Conservation (phyloP, 2,113 vertebrate genomes). For the Hyperoodon ampullatus region DNA sequence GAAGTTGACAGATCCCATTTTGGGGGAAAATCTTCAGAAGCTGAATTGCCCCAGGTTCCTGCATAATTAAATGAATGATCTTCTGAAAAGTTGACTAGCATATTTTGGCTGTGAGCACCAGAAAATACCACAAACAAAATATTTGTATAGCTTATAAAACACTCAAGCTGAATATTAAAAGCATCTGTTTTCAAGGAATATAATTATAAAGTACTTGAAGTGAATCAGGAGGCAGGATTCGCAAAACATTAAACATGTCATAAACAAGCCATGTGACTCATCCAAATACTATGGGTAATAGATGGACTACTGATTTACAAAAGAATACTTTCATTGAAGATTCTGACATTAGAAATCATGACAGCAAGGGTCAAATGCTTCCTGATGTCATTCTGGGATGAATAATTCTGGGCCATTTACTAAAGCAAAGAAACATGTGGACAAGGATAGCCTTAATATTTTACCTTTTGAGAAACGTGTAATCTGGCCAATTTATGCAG, state of each 20-base stretch:
- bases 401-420: conserved; percentile 65
- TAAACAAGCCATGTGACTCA: conserved; percentile 80
- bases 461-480: conserved; percentile 21
- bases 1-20: conserved; percentile 30
- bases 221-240: conserved; percentile 81
- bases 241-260: conserved; percentile 75
- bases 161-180: conserved; percentile 83
- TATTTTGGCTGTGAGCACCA: conserved; percentile 80
- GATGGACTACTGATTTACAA: conserved; percentile 68
- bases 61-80: conserved; percentile 78
- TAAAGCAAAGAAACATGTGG: conserved; percentile 26
- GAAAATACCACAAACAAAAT: conserved; percentile 84
- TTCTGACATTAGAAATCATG: conserved; percentile 72
- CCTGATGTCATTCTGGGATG: conserved; percentile 69
- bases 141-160: conserved; percentile 85
- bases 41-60: conserved; percentile 58
- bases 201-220: conserved; percentile 84
- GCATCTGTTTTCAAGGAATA: conserved; percentile 84
- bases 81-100: conserved; percentile 76
- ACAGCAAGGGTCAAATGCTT: conserved; percentile 70
- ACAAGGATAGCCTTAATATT: conserved; percentile 12
- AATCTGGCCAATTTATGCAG: not conserved
- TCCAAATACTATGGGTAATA: conserved; percentile 74
- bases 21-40: conserved; percentile 52
- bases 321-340: conserved; percentile 63